phyloP scores from a whole-genome alignment of 2,113 vertebrate species.

The Hyperopisus bebe region DNA sequence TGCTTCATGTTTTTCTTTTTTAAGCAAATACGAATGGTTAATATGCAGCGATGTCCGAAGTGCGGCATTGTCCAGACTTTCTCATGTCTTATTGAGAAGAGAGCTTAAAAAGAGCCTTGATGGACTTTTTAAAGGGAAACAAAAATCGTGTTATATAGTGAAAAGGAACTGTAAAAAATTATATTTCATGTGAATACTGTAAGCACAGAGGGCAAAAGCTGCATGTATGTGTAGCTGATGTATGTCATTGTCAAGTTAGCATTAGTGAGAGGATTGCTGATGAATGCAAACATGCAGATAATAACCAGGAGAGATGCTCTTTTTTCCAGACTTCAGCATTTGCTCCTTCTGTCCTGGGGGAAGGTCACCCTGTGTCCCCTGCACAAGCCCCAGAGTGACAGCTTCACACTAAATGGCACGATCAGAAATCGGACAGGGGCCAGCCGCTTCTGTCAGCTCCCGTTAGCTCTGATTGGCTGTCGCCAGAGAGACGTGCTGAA shows the following conservation, averaged over 20 bases:
- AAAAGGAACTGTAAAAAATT: background rate
- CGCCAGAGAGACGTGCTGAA: background rate
- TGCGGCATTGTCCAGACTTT: background rate
- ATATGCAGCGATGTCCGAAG: background rate
- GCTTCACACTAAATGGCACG: background rate
- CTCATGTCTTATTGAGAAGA: background rate
- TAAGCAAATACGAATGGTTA: background rate
- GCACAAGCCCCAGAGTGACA: background rate
- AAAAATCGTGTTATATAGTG: background rate
- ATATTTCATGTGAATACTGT: background rate
- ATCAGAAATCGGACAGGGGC: slow-evolving; percentile 34
- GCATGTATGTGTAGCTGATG: background rate
- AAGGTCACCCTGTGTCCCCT: slow-evolving; percentile 43
- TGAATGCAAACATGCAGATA: background rate
- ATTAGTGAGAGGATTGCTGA: background rate
- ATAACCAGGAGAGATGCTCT: slow-evolving; percentile 40
- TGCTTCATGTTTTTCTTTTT: background rate
- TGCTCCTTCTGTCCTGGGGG: slow-evolving; percentile 31
- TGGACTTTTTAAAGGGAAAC: background rate
- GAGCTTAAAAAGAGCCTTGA: background rate
- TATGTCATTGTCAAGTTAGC: background rate
- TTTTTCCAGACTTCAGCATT: slow-evolving; percentile 45
- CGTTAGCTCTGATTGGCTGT: background rate
- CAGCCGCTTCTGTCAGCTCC: slow-evolving; percentile 34
- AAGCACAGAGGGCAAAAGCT: background rate